phyloP scores from a whole-genome alignment of 2,888 invertebrate species.

The Cosmia trapezina region DNA sequence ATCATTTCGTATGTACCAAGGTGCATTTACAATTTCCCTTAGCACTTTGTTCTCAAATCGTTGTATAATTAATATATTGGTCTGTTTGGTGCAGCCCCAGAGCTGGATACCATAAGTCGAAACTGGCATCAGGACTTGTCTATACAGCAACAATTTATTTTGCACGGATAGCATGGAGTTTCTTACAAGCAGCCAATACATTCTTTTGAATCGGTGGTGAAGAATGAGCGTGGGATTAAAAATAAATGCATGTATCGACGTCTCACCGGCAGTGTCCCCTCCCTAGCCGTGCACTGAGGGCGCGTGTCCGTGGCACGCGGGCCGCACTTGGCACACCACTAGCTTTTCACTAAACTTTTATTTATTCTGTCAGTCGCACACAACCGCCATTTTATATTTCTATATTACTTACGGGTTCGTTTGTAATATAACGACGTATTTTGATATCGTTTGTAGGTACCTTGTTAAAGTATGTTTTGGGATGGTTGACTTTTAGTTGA shows the following conservation, averaged over 20 bases:
- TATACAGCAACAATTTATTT: too few species aligned
- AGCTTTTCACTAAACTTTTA: slow-evolving; percentile 86
- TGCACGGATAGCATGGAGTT: too few species aligned
- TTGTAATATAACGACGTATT: slow-evolving; percentile 35
- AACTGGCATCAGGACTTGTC: too few species aligned
- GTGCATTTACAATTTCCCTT: too few species aligned
- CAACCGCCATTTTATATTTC: slow-evolving; percentile 74
- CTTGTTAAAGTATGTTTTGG: background rate
- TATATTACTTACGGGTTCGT: slow-evolving; percentile 59
- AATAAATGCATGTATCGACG: slow-evolving; percentile 28
- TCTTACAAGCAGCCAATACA: too few species aligned
- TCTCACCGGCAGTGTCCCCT: slow-evolving; percentile 46
- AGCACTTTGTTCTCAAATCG: too few species aligned
- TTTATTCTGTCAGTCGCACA: slow-evolving; percentile 86
- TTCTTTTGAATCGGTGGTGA: too few species aligned
- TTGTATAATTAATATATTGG: too few species aligned
- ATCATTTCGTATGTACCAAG: too few species aligned
- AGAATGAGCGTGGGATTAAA: background rate
- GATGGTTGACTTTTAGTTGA: too few species aligned
- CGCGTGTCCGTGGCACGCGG: slow-evolving; percentile 80
- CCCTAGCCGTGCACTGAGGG: slow-evolving; percentile 70
- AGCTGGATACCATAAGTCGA: too few species aligned
- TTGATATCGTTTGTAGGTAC: slow-evolving; percentile 29
- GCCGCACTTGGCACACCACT: slow-evolving; percentile 84
- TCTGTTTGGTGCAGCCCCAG: too few species aligned